Conservation (phyloP, 2,113 vertebrate genomes). For the Mormyrus lacerda region DNA sequence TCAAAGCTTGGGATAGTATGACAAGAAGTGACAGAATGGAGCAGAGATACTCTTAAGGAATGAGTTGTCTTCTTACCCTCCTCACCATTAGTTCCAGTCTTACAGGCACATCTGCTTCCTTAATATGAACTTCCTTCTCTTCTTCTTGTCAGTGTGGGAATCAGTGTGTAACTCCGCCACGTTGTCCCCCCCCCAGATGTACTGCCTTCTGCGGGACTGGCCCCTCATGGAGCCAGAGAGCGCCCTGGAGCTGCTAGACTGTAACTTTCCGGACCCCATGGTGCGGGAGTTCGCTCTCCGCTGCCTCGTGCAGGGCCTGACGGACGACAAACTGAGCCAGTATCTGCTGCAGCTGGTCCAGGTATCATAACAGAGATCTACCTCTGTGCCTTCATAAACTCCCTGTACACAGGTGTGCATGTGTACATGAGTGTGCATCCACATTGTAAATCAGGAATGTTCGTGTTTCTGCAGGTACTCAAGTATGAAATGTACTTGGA, state of each 20-base stretch:
- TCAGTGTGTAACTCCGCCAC: not conserved
- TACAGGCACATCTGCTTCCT: not conserved
- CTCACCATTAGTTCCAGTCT: not conserved
- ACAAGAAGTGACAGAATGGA: not conserved
- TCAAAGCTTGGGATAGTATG: not conserved
- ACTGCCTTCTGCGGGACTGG: slow-evolving; percentile 55
- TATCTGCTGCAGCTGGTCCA: slow-evolving; percentile 58
- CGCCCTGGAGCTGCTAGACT: slow-evolving; percentile 54
- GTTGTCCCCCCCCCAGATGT: slow-evolving; percentile 40
- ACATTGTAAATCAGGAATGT: not conserved
- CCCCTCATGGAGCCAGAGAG: slow-evolving; percentile 51
- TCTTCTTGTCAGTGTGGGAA: not conserved
- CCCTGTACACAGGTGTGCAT: slow-evolving; percentile 1
- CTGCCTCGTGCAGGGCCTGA: slow-evolving; percentile 52
- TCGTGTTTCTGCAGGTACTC: slow-evolving; percentile 43
- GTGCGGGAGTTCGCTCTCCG: slow-evolving; percentile 54
- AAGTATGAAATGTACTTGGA: slow-evolving; percentile 57
- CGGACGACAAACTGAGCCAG: slow-evolving; percentile 53
- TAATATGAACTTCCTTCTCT: not conserved
- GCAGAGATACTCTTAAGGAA: not conserved
- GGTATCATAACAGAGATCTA: slow-evolving; percentile 27
- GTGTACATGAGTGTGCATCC: not conserved
- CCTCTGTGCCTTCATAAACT: not conserved
- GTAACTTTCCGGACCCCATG: slow-evolving; percentile 55
- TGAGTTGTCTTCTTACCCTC: not conserved